phyloP scores from a whole-genome alignment of 2,888 invertebrate species.

The Drosophila fulvimacula region DNA sequence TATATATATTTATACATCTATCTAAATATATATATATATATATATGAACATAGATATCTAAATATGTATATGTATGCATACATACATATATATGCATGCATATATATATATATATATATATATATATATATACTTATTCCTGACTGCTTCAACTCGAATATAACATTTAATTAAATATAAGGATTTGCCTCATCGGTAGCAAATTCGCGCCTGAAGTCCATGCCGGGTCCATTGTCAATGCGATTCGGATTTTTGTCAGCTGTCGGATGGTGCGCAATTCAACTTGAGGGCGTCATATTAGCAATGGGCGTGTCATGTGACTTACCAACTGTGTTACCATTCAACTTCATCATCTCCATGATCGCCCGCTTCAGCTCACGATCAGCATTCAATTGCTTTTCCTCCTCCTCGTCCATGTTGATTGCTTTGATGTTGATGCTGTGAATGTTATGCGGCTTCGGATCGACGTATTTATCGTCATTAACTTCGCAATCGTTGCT shows the following conservation, averaged over 20 bases:
- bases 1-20: no score
- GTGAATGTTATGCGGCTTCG: not conserved
- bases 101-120: no score
- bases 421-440: conserved; percentile 19
- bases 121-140: no score
- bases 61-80: no score
- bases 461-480: not conserved
- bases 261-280: not conserved
- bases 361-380: conserved; percentile 19
- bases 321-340: conserved; percentile 7
- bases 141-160: not conserved
- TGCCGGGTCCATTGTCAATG: conserved; percentile 6
- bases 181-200: conserved; percentile 60
- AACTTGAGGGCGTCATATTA: no score
- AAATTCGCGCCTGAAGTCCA: conserved; percentile 46
- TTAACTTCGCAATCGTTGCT: not conserved
- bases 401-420: conserved; percentile 27
- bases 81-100: no score
- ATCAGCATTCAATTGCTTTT: not conserved
- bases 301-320: not conserved
- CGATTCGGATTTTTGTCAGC: conserved; percentile 7
- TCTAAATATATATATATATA: no score
- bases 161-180: conserved; percentile 29
- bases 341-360: conserved; percentile 16
- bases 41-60: no score